Base-by-base conservation (phyloP, 2,797 vertebrate species). In the Bucorvus abyssinicus region DNA sequence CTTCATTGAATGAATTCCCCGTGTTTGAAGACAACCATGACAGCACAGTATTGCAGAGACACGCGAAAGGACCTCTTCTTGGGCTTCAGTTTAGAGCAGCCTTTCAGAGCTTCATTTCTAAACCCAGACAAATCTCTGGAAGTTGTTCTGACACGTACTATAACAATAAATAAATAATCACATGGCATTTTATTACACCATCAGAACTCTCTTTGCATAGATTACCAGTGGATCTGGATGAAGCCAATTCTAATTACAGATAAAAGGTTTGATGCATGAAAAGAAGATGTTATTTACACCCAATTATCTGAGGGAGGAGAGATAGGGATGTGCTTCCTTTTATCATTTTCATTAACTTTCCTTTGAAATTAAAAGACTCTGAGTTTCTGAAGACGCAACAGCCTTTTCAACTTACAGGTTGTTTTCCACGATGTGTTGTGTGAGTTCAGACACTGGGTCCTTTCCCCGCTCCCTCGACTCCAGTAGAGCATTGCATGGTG, bases 221-320 rank as follows among this genome's bases (percentile, higher is more conserved):
- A 88, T 95, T 96, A 95, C 90, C 71, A 56, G 68, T 80, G 82
- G 38, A 53, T 93, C 74, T 95, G 84, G 73, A 65, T 85, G 68
- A 94, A 96, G 92, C 94, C 93, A 92, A 89, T 91, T 94, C 65
- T 96, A 95, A 95, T 96, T 96, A 96, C 90, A 96, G 93, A 95
- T 96, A 91, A 97, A 96, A 96, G 95, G 93, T 78, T 63, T 92
- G 90, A 80, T 94, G 94, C 90, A 92, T 96, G 69, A 96, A 96
- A 96, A 97, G 88, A 89, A 89, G 79, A 23, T 78, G 36, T 63
- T 95, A 95, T 96, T 96, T 96, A 97, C 89, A 93, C 61, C 82
- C 94, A 96, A 90, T 96, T 96, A 96, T 97, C 90, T 45, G 84
- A 96, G 88, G 75, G 92, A 95, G 94, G 94, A 93, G 78, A 95